Evolutionary conservation across 2,797 vertebrate species (phyloP), one percentile per base, ranked within the genome.

Genomic region (Huso huso): DNA sequence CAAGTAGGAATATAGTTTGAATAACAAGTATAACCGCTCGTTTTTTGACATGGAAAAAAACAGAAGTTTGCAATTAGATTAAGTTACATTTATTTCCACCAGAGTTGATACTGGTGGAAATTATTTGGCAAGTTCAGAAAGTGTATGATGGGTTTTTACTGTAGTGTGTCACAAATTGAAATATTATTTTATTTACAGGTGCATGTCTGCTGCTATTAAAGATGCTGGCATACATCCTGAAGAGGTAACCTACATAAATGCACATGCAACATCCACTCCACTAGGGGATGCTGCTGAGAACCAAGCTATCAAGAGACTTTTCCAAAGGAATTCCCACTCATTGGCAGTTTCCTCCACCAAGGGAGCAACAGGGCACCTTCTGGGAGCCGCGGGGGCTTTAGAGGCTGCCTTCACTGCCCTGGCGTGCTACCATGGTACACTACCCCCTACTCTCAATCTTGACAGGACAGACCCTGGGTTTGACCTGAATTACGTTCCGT

Each of bases 211-310:
- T 63, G 95, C 97, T 51, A 78, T 99, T 50, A 91, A 74, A 72
- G 81, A 96, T 68, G 88, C 95, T 7, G 79, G 84, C 0, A 11
- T 99, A 61, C 75, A 77, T 4, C 81, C 87, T 0, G 80, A 89
- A 66, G 92, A 94, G 0, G 78, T 99, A 72, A 88, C 90, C 0
- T 98, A 99, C 1, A 62, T 99, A 10, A 99, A 99, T 0, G 97
- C 96, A 4, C 97, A 99, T 23, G 96, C 95, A 72, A 99, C 96
- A 13, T 98, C 95, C 58, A 99, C 97, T 0, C 94, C 92, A 3
- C 71, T 98, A 65, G 97, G 97, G 12, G 97, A 99, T 6, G 93
- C 97, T 3, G 95, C 95, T 48, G 96, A 99, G 82, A 98, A 98
- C 65, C 76, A 83, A 37, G 95, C 95, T 48, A 89, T 99, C 70